Base-by-base conservation (phyloP, 2,797 vertebrate genomes). In the Coregonus ussuriensis region DNA sequence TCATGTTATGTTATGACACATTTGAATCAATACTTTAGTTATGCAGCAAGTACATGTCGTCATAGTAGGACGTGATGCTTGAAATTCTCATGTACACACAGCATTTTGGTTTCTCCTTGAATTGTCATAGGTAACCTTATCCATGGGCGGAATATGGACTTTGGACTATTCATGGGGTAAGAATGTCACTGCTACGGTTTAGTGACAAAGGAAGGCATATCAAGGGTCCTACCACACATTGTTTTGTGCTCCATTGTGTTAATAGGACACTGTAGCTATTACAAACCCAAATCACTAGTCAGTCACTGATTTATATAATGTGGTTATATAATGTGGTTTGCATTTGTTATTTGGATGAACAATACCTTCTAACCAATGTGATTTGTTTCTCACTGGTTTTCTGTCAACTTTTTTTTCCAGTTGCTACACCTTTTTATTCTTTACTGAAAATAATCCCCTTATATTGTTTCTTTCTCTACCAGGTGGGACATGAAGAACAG, bases 161-260 rank as follows among this genome's bases (percentile, higher is more conserved):
- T 99, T 92, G 98, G 98, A 77, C 86, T 99, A 53, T 98, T 99
- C 85, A 88, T 99, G 77, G 97, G 97, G 98, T 98, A 90, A 93
- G 94, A 71, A 33, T 70, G 0, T 74, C 4, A 7, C 33, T 1
- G 16, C 37, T 51, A 51, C 18, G 3, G 14, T 67, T 67, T 31
- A 31, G 14, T 29, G 31, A 35, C 65, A 14, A 13, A 66, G 0
- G 1, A 18, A 5, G 15, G 65, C 1, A 33, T 52, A 7, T 31
- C 29, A 33, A 54, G 25, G 51, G 11, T 25, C 4, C 41, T 71
- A 25, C 29, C 6, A 66, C 25, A 25, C 14, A 47, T 11, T 47
- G 63, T 15, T 31, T 15, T 31, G 25, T 31, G 25, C 2, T 66
- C 14, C n/a, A 33, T 31, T 67, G 65, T 67, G 63, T 4, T 29